Base-by-base conservation (phyloP, 2,888 invertebrate genomes). In the Dryobotodes eremita region DNA sequence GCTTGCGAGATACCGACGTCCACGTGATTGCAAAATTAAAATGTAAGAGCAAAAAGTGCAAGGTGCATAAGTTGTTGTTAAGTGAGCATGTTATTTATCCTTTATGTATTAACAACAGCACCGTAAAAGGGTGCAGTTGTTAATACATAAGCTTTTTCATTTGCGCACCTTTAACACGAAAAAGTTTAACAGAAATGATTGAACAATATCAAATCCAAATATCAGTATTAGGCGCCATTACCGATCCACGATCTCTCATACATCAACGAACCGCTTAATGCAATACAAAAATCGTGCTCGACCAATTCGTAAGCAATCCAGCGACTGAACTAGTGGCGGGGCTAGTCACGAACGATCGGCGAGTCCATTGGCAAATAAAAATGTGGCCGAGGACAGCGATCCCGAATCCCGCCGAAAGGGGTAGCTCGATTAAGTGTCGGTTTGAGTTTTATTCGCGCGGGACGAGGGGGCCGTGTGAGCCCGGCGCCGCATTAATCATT, bases 401-500 rank as follows among this genome's bases (percentile, higher is more conserved):
- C 93, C 95, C 94, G 95, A 91, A 93, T 93, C 93, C 95, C 93
- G 95, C 95, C 96, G 96, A 96, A 95, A 96, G 96, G 96, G 96
- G 96, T 96, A 95, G 95, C 94, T 95, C 95, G 94, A 95, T 96
- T 96, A 96, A 95, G 95, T 94, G 95, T 94, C 92, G 94, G 94
- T 95, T 94, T 93, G 95, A 94, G 96, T 96, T 95, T 96, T 96
- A 96, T 96, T 96, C 94, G 95, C 93, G 89, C 79, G 83, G 88
- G 88, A 88, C 36, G 86, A 76, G 82, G 90, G 93, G 92, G 92
- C 90, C 92, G 94, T 94, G 94, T 94, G 94, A 93, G 94, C 92
- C 87, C 92, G 95, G 96, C 95, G 95, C 95, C 96, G 94, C 96
- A 97, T 97, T 96, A 97, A 97, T 96, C 96, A 97, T 97, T 97